Evolutionary conservation across 2,888 invertebrate genomes (phyloP).

Genomic region (Apodemia zela): DNA sequence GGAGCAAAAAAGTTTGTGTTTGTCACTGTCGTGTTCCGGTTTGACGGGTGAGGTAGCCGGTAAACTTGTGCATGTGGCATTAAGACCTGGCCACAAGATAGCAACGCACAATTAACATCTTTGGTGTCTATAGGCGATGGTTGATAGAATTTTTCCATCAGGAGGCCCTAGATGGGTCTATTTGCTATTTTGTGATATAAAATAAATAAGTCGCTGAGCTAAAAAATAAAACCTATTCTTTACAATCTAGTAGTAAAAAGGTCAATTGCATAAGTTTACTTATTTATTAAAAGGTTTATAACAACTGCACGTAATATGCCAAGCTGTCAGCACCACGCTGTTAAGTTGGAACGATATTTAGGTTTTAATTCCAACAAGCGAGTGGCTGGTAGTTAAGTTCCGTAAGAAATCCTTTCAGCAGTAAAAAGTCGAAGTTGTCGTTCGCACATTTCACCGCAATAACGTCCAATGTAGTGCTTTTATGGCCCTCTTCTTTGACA

Average conservation of each 20-base stretch:
- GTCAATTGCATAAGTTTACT: not conserved
- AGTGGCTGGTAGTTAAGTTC: constrained; percentile 1
- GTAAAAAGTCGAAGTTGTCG: constrained; percentile 13
- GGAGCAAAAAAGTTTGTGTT: too few relatives aligned
- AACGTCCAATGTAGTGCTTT: constrained; percentile 16
- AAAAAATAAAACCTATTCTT: not conserved
- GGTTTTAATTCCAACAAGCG: constrained; percentile 12
- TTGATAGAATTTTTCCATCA: too few relatives aligned
- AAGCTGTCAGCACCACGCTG: constrained; percentile 9
- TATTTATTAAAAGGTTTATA: constrained; percentile 6
- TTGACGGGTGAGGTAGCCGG: too few relatives aligned
- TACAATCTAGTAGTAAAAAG: not conserved
- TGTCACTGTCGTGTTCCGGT: too few relatives aligned
- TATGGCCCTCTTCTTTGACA: constrained; percentile 12
- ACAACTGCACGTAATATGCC: constrained; percentile 9
- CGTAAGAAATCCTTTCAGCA: constrained; percentile 13
- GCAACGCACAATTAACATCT: too few relatives aligned
- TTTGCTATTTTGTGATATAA: too few relatives aligned
- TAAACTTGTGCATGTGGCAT: too few relatives aligned
- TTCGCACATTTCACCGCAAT: constrained; percentile 15
- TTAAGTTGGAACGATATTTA: constrained; percentile 9
- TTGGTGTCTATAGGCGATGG: too few relatives aligned
- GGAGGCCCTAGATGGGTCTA: too few relatives aligned
- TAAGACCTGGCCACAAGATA: too few relatives aligned
- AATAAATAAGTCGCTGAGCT: too few relatives aligned